Base-by-base conservation (phyloP, 2,113 vertebrate species). In the Ivindomyrus marchei region DNA sequence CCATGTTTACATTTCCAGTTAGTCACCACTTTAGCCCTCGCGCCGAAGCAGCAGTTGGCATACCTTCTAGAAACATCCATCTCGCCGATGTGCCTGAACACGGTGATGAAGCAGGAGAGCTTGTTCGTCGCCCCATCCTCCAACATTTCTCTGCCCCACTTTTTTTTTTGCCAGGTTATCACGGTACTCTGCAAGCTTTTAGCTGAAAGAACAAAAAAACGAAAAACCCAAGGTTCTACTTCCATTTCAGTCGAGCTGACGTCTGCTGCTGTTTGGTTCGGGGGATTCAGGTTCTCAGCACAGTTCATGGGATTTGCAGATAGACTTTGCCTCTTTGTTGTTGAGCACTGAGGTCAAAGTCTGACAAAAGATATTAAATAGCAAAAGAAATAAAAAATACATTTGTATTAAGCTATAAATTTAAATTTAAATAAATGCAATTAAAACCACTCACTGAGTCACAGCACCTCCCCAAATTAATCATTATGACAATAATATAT, bases 61-160 rank as follows among this genome's bases (percentile, higher is more conserved):
- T 93, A 96, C 96, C 95, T 97, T 97, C 91, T 97, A 96, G 93
- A 97, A 97, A 97, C 97, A 77, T 97, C 96, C 91, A 97, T 97
- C 91, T 97, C 96, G 90, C 96, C 96, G 45, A 97, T 97, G 87
- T 97, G 97, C 87, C 97, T 97, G 93, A 97, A 97, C 90, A 96
- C 62, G 17, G 96, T 96, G 92, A 97, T 97, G 94, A 97, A 97
- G 93, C 96, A 97, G 0, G 96, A 96, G 77, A 97, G 95, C 90
- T 96, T 97, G 94, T 97, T 96, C 92, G 96, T 96, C 46, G 97
- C 96, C 95, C 97, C 96, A 89, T 96, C 96, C 91, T 97, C 96
- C 3, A 96, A 96, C 96, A 97, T 97, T 91, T 96, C 97, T 92
- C 97, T 97, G 1, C 96, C 96, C 24, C 96, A 96, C 91, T 10